phyloP scores from a whole-genome alignment of 2,797 vertebrate genomes.

The Anguilla anguilla region DNA sequence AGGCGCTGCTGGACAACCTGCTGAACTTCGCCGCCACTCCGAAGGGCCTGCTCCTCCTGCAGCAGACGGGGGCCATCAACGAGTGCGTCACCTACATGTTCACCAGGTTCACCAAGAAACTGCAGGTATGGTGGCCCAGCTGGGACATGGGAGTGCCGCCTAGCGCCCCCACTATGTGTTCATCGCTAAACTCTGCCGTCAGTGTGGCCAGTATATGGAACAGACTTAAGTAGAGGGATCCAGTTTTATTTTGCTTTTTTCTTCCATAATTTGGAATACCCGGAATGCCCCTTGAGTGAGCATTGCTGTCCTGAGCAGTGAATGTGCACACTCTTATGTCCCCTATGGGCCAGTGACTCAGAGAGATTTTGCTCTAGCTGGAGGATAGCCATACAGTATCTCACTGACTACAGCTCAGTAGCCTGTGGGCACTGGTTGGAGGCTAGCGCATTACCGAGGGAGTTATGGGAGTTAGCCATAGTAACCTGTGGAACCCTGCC shows the following conservation, averaged over 20 bases:
- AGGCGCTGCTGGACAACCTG: constrained; percentile 89
- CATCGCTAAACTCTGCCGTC: constrained; percentile 23
- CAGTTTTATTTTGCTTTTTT: neutral
- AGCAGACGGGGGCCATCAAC: constrained; percentile 83
- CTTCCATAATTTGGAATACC: neutral
- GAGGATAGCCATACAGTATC: neutral
- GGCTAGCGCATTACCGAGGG: too few species aligned
- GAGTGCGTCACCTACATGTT: constrained; percentile 91
- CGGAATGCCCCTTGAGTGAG: neutral
- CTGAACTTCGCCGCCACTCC: constrained; percentile 90
- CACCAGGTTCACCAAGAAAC: constrained; percentile 83
- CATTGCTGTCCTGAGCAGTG: neutral
- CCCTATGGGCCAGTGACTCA: too few species aligned
- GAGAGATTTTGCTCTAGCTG: too few species aligned
- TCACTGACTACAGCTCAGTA: neutral
- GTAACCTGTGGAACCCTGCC: neutral
- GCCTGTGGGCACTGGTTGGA: neutral
- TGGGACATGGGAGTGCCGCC: neutral
- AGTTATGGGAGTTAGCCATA: neutral
- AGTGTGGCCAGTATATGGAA: neutral
- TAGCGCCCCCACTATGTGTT: neutral
- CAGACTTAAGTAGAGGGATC: too few species aligned
- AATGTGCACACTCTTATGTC: too few species aligned
- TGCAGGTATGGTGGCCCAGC: constrained; percentile 75
- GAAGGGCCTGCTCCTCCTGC: constrained; percentile 88